Conservation (phyloP, 2,888 invertebrate genomes). For the Xestia ashworthii region DNA sequence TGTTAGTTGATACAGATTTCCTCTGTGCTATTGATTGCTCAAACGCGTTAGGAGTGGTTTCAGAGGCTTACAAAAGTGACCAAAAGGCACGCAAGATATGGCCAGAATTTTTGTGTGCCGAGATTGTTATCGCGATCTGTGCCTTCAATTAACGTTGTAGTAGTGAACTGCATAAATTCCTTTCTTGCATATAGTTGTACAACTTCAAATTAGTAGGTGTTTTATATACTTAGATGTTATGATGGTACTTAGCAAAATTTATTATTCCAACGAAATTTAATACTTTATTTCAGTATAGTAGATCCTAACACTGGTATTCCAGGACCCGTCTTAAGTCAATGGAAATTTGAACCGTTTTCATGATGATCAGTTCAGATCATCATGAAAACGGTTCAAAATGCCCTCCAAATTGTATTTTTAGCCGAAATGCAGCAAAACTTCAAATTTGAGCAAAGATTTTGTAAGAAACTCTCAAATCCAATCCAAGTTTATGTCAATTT, state of each 20-base stretch:
- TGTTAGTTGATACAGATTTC: conserved; percentile 75
- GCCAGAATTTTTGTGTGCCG: conserved; percentile 75
- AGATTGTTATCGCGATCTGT: conserved; percentile 71
- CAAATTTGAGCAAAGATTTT: too few species aligned
- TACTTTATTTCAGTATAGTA: too few species aligned
- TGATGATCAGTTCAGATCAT: too few species aligned
- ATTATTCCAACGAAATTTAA: too few species aligned
- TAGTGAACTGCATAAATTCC: conserved; percentile 68
- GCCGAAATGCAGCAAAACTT: too few species aligned
- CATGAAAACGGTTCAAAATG: too few species aligned
- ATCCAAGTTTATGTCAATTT: too few species aligned
- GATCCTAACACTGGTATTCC: too few species aligned
- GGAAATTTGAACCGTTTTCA: too few species aligned
- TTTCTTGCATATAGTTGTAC: conserved; percentile 22
- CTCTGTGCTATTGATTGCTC: conserved; percentile 77
- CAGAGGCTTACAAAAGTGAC: conserved; percentile 71
- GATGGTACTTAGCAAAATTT: not conserved
- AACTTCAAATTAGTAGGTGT: conserved; percentile 15
- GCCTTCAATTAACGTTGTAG: conserved; percentile 58
- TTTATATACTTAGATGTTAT: not conserved
- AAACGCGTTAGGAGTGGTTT: conserved; percentile 77
- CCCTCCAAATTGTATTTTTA: too few species aligned
- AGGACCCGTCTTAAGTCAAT: too few species aligned
- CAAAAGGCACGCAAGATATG: conserved; percentile 73
- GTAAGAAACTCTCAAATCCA: too few species aligned